phyloP scores from a whole-genome alignment of 2,797 vertebrate species.

The Rhinella marina region DNA sequence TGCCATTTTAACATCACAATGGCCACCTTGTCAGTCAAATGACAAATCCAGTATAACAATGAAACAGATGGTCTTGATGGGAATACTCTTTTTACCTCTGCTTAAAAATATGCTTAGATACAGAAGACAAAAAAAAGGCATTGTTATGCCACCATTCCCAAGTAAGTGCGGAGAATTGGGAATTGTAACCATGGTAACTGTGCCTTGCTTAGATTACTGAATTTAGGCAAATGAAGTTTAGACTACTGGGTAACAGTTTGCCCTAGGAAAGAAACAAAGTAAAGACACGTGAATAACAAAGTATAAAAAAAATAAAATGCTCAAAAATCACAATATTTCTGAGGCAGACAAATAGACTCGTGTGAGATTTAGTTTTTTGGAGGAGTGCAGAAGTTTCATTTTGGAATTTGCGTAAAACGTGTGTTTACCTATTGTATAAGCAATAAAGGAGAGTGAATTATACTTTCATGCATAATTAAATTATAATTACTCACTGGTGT shows the following conservation, averaged over 20 bases:
- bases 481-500: slow-evolving; percentile 46
- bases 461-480: slow-evolving; percentile 54
- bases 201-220: slow-evolving; percentile 61
- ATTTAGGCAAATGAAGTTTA: slow-evolving; percentile 62
- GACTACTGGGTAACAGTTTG: slow-evolving; percentile 47
- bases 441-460: slow-evolving; percentile 39
- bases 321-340: slow-evolving; percentile 20
- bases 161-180: slow-evolving; percentile 58
- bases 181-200: slow-evolving; percentile 60
- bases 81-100: slow-evolving; percentile 53
- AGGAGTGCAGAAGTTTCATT: background rate
- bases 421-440: slow-evolving; percentile 43
- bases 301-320: background rate
- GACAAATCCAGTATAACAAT: slow-evolving; percentile 52
- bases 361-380: background rate
- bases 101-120: slow-evolving; percentile 61
- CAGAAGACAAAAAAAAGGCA: slow-evolving; percentile 59
- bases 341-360: background rate
- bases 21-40: slow-evolving; percentile 45
- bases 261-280: slow-evolving; percentile 54
- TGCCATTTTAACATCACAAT: slow-evolving; percentile 53
- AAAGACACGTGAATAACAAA: slow-evolving; percentile 46
- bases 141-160: slow-evolving; percentile 60
- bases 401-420: background rate
- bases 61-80: slow-evolving; percentile 57